Evolutionary conservation across 2,888 invertebrate species (phyloP).

Genomic region (Phymatocera aterrima): DNA sequence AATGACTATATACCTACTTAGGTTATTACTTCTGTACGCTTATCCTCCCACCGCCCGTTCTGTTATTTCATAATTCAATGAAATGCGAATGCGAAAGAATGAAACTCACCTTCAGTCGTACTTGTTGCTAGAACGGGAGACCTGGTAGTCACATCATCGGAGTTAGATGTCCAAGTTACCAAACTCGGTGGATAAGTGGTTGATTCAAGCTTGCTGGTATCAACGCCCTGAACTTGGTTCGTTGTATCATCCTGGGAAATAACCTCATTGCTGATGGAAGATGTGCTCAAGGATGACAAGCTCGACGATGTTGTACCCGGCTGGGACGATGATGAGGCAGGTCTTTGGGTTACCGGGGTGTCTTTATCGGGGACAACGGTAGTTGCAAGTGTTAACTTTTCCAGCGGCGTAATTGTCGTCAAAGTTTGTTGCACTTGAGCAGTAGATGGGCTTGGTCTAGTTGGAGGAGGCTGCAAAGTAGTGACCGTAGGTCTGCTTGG

Average conservation of each 20-base stretch:
- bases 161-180: slow-evolving; percentile 76
- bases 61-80: neutral
- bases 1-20: neutral
- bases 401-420: slow-evolving; percentile 34
- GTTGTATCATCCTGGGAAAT: slow-evolving; percentile 22
- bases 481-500: slow-evolving; percentile 56
- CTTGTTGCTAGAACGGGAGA: slow-evolving; percentile 59
- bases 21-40: no score
- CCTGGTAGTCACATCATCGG: slow-evolving; percentile 68
- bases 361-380: slow-evolving; percentile 29
- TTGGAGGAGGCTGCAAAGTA: slow-evolving; percentile 70
- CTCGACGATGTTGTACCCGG: slow-evolving; percentile 48
- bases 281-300: slow-evolving; percentile 49
- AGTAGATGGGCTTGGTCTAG: slow-evolving; percentile 67
- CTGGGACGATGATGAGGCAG: slow-evolving; percentile 47
- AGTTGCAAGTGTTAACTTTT: slow-evolving; percentile 57
- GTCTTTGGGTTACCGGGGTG: slow-evolving; percentile 56
- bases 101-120: slow-evolving; percentile 60
- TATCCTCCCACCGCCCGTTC: neutral
- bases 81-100: no score
- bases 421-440: slow-evolving; percentile 58
- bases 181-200: slow-evolving; percentile 71
- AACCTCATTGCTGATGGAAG: slow-evolving; percentile 55
- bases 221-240: slow-evolving; percentile 48
- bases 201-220: slow-evolving; percentile 53